A percentile compares a stretch with the other conserved stretches of the same genome.
Evolutionary conservation across 2,113 vertebrate genomes (phyloP).

Genomic region (Tetrao urogallus): DNA sequence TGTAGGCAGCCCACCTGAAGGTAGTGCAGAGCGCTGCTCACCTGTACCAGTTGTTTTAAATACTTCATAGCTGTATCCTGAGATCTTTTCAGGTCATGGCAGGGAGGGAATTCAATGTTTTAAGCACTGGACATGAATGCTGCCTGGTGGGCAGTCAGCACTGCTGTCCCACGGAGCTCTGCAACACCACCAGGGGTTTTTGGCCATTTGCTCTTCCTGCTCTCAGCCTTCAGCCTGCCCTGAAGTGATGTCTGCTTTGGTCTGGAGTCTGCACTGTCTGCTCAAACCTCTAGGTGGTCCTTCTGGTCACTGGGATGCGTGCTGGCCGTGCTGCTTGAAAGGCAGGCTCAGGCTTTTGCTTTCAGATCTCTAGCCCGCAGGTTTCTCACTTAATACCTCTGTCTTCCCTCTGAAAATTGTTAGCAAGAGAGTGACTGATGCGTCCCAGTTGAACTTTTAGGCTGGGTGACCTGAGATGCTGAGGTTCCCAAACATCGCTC

Average conservation of each 20-base stretch:
- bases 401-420: background rate
- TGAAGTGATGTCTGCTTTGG: slow-evolving; percentile 9
- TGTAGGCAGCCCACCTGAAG: background rate
- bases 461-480: background rate
- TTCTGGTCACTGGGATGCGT: background rate
- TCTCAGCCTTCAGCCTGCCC: background rate
- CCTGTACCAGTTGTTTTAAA: background rate
- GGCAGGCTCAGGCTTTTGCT: slow-evolving; percentile 16
- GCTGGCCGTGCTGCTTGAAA: slow-evolving; percentile 7
- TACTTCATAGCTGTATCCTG: background rate
- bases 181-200: background rate
- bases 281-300: slow-evolving; percentile 2
- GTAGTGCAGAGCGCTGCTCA: background rate
- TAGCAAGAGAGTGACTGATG: background rate
- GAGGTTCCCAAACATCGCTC: background rate
- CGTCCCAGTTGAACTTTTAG: background rate
- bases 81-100: background rate
- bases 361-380: background rate
- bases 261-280: slow-evolving; percentile 10
- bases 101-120: background rate
- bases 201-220: accelerated
- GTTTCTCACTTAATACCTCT: background rate
- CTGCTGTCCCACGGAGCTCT: background rate
- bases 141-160: background rate
- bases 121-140: background rate